A percentile compares a stretch with the other conserved stretches of the same genome.
phyloP scores from a whole-genome alignment of 2,797 vertebrate species.

The Anguilla pacifica region DNA sequence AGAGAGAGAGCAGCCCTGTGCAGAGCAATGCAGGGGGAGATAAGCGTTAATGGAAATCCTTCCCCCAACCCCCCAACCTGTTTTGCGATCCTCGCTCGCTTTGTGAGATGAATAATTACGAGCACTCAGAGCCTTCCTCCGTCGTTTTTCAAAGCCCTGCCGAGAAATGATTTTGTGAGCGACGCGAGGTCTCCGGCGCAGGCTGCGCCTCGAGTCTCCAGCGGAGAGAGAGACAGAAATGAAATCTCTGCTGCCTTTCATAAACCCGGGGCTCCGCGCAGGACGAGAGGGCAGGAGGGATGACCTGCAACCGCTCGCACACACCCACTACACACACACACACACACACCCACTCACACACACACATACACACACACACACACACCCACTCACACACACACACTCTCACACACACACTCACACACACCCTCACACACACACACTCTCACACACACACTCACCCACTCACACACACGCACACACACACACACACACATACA shows the following conservation, averaged over 20 bases:
- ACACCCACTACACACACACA: neutral
- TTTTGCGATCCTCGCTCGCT: conserved; percentile 54
- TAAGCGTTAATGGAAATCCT: conserved; percentile 21
- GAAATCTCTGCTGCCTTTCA: conserved; percentile 10
- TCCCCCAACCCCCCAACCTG: conserved; percentile 18
- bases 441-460: too few relatives aligned
- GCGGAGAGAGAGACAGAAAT: neutral
- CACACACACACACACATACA: too few relatives aligned
- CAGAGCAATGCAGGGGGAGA: neutral
- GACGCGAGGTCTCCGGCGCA: neutral
- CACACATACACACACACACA: neutral
- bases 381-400: neutral
- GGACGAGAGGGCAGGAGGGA: neutral
- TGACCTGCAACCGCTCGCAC: neutral
- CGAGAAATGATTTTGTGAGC: conserved; percentile 9
- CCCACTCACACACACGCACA: too few relatives aligned
- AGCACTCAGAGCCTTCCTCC: conserved; percentile 71
- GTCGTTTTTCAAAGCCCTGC: conserved; percentile 69
- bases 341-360: neutral
- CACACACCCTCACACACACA: too few relatives aligned
- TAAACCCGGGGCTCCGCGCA: neutral
- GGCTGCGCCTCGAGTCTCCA: neutral
- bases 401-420: neutral
- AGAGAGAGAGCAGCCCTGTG: neutral
- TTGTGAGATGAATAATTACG: conserved; percentile 80